Conservation (phyloP, 2,888 invertebrate genomes). For the Parnassius apollo region DNA sequence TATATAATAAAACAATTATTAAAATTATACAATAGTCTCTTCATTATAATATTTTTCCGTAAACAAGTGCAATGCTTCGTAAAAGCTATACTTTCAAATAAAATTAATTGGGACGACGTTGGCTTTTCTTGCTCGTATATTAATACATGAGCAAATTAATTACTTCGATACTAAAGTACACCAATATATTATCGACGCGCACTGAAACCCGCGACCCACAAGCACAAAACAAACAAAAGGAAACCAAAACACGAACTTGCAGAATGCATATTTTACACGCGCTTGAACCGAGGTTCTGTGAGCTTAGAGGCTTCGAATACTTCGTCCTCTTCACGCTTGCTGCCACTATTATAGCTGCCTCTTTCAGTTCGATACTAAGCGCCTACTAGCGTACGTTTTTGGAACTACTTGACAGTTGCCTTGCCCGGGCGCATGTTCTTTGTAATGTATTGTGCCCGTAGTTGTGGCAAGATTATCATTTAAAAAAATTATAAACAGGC, state of each 20-base stretch:
- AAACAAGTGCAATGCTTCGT: too few species aligned
- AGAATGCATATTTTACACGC: constrained; percentile 31
- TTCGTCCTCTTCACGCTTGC: constrained; percentile 29
- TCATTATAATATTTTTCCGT: too few species aligned
- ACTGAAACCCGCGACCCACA: constrained; percentile 17
- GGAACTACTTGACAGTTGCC: constrained; percentile 68
- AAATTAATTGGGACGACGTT: constrained; percentile 1
- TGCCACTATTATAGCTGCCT: constrained; percentile 33
- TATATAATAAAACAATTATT: too few species aligned
- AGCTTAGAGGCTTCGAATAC: constrained; percentile 40
- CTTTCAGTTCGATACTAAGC: constrained; percentile 41
- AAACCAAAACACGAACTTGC: constrained; percentile 31
- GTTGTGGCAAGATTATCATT: constrained; percentile 33
- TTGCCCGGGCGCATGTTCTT: constrained; percentile 68
- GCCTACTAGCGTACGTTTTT: constrained; percentile 61
- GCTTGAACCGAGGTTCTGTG: constrained; percentile 30
- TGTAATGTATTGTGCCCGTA: constrained; percentile 50
- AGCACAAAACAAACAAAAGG: constrained; percentile 31
- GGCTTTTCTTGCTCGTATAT: constrained; percentile 2
- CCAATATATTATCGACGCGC: constrained; percentile 25
- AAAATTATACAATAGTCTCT: too few species aligned
- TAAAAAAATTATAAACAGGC: constrained; percentile 27
- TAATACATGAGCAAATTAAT: constrained; percentile 13
- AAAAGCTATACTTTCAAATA: background rate
- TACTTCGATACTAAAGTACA: constrained; percentile 26